Base-by-base conservation (phyloP, 2,888 invertebrate species). In the Invenusta paracnida region DNA sequence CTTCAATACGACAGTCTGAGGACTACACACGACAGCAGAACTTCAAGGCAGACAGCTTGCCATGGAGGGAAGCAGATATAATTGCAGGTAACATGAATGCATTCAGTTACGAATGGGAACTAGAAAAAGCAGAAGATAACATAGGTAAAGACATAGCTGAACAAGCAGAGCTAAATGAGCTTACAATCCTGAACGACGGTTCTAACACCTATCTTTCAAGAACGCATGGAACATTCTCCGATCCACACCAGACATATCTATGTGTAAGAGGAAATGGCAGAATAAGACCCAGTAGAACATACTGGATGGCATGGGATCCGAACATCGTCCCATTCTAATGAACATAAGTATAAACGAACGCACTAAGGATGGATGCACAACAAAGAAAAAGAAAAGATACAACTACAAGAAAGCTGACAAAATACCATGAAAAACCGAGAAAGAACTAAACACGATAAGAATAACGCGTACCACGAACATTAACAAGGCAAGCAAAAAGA, bases 111-210 rank as follows among this genome's bases (percentile, higher is more conserved):
- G 29, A 25, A n/a, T 79, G 79, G 79, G 79, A 79, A n/a, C 5
- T 2, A 13, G 79, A 28, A 5, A 79, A 28, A 79, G 23, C 5
- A 79, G 79, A 79, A 79, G 25, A 79, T 23, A 25, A 79, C 23
- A 79, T 79, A 11, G 79, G 79, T 11, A 48, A 79, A 79, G n/a
- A 79, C 79, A 79, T n/a, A 79, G 79, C 79, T 2, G 79, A 79
- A 48, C 17, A 48, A 48, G 48, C 48, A 48, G 48, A 48, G 5
- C 48, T 48, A 48, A 5, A 48, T 48, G 48, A 48, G 48, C 23
- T 79, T 27, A n/a, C 29, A 5, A 79, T 79, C n/a, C n/a, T 79
- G 23, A 79, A 79, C 29, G n/a, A 79, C n/a, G 79, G 79, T 5
- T 27, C 79, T 27, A 48, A 79, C 5, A 79, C 79, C 5, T 79